These are phyloP conservation scores for Carcinoscorpius rotundicauda DNA, from an alignment of 1,140 invertebrate genomes.

Conservation along the genomic window DNA sequence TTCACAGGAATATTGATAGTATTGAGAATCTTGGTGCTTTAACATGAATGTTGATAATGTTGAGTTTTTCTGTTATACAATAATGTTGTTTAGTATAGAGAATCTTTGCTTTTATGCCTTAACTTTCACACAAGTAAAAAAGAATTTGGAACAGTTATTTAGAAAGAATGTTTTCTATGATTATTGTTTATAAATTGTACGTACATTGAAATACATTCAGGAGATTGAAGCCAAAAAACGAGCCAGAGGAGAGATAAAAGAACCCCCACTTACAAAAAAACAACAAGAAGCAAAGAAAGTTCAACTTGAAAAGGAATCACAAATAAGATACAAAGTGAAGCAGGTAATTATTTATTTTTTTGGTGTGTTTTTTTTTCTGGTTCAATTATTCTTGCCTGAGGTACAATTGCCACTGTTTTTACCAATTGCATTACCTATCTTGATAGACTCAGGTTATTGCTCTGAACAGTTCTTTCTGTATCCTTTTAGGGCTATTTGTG, in stretches of 20 bases:
- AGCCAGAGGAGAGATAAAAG: slow-evolving; percentile 57
- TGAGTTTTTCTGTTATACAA: no score
- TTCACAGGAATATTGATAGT: no score
- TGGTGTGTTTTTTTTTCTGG: neutral
- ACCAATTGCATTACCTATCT: neutral
- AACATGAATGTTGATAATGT: no score
- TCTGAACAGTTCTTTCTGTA: no score
- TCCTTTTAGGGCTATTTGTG: no score
- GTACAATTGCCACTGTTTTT: neutral
- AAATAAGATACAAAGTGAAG: slow-evolving; percentile 41
- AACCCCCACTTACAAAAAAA: slow-evolving; percentile 66
- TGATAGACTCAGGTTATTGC: no score
- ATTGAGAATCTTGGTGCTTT: no score
- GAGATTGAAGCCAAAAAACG: slow-evolving; percentile 82
- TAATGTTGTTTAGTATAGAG: no score
- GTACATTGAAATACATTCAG: slow-evolving; percentile 16
- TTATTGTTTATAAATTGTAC: neutral
- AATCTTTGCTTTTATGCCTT: no score
- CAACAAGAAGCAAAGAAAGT: slow-evolving; percentile 83
- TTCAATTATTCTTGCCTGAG: neutral
- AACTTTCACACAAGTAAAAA: no score
- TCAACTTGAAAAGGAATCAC: slow-evolving; percentile 73
- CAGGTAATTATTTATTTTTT: neutral
- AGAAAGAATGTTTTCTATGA: neutral
- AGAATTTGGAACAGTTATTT: no score